Evolutionary conservation across 1,140 invertebrate genomes (phyloP).

Genomic region (Brachystomella parvula): DNA sequence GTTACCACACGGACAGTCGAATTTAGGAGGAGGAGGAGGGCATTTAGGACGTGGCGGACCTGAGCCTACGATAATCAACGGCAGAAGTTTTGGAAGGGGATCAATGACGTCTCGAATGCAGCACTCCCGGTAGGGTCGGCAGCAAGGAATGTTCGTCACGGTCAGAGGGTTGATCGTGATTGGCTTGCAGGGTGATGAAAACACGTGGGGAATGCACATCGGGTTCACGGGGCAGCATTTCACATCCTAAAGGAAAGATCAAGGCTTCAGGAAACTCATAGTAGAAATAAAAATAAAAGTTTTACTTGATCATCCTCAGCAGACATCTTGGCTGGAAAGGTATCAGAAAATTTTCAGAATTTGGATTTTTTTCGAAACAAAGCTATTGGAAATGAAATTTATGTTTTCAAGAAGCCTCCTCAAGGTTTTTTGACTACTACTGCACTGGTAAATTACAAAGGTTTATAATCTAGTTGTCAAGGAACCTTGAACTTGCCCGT

Average conservation of each 20-base stretch:
- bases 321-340: too few species aligned
- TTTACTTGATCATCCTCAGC: too few species aligned
- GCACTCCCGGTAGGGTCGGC: not conserved
- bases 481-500: too few species aligned
- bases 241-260: not conserved
- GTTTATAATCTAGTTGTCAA: too few species aligned
- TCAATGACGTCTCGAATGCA: not conserved
- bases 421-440: too few species aligned
- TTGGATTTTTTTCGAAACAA: too few species aligned
- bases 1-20: not conserved
- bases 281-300: too few species aligned
- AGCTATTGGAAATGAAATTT: too few species aligned
- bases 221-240: not conserved
- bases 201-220: not conserved
- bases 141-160: constrained; percentile 2
- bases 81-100: not conserved
- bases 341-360: too few species aligned
- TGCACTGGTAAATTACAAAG: too few species aligned
- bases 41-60: not conserved
- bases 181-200: not conserved
- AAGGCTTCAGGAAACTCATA: too few species aligned
- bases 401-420: too few species aligned
- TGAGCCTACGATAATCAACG: not conserved
- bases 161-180: not conserved
- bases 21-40: not conserved